Evolutionary conservation across 2,113 vertebrate genomes (phyloP), one percentile per base, ranked within the genome.

Genomic region (Meleagris gallopavo): DNA sequence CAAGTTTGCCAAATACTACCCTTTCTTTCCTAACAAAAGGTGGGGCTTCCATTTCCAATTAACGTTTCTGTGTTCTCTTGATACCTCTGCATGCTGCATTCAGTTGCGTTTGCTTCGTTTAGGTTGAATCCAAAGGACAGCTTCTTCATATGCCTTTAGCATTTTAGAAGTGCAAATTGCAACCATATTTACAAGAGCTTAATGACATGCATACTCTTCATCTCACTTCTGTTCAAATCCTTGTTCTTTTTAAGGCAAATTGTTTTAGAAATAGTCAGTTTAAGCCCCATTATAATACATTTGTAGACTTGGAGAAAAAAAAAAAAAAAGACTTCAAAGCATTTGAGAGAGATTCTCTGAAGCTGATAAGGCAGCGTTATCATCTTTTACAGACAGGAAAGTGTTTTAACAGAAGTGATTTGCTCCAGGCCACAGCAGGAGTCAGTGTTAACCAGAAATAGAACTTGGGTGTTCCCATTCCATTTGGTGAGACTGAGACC

Each of bases 381-480:
- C 91, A 94, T 97, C 88, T 22, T 95, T 94, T 96, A 69, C 89
- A 88, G 83, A 88, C 78, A 90, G 95, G 88, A 91, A 92, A 92
- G 93, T 96, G 93, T 94, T 95, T 95, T 96, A 91, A 87, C 91
- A 95, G 94, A 64, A 96, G 89, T 43, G 72, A 83, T 95, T 96
- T 96, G 96, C 95, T 95, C 87, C 88, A 93, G 96, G 95, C 93
- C 93, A 95, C 89, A 91, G 95, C 91, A 95, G 91, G 79, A 95
- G 94, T 95, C 89, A 91, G 82, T 94, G 93, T 95, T 91, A 93
- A 88, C 88, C 96, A 97, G 91, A 91, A 95, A 95, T 95, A 97
- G 96, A 96, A 78, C 69, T 67, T 95, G 93, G 95, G 94, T 95
- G 96, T 96, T 97, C 91, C 94, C 93, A 84, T 88, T 95, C 83